Percentiles rank a stretch among this genome's conserved stretches.
phyloP scores from a whole-genome alignment of 2,888 invertebrate species.

The Amphipyra tragopoginis region DNA sequence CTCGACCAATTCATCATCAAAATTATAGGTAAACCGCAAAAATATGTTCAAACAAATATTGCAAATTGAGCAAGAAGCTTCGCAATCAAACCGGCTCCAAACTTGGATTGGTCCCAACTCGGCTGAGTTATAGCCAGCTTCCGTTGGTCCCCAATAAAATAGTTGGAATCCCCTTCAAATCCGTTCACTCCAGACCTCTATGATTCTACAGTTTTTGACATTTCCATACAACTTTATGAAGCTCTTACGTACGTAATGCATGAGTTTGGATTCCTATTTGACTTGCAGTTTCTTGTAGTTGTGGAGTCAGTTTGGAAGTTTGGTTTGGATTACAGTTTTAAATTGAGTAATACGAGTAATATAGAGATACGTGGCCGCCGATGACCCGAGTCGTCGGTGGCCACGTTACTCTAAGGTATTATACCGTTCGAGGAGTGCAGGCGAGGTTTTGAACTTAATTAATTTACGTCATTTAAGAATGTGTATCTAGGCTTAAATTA shows the following conservation, averaged over 20 bases:
- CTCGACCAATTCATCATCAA: constrained; percentile 27
- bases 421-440: too few relatives aligned
- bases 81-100: constrained; percentile 69
- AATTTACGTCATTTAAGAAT: too few relatives aligned
- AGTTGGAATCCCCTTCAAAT: constrained; percentile 70
- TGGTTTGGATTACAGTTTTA: constrained; percentile 26
- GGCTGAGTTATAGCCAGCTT: constrained; percentile 66
- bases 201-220: constrained; percentile 68
- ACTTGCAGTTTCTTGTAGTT: constrained; percentile 26
- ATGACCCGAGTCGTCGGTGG: too few relatives aligned
- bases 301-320: constrained; percentile 10
- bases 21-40: constrained; percentile 31
- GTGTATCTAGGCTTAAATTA: too few relatives aligned
- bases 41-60: constrained; percentile 52
- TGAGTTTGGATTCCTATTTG: constrained; percentile 46
- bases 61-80: constrained; percentile 61
- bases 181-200: constrained; percentile 62
- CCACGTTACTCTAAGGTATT: too few relatives aligned
- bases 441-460: too few relatives aligned
- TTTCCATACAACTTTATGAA: constrained; percentile 56
- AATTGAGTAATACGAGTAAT: too few relatives aligned
- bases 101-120: constrained; percentile 72
- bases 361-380: too few relatives aligned
- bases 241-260: constrained; percentile 42
- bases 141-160: constrained; percentile 67